phyloP scores from a whole-genome alignment of 2,113 vertebrate species.

The Hypocryptadius cinnamomeus region DNA sequence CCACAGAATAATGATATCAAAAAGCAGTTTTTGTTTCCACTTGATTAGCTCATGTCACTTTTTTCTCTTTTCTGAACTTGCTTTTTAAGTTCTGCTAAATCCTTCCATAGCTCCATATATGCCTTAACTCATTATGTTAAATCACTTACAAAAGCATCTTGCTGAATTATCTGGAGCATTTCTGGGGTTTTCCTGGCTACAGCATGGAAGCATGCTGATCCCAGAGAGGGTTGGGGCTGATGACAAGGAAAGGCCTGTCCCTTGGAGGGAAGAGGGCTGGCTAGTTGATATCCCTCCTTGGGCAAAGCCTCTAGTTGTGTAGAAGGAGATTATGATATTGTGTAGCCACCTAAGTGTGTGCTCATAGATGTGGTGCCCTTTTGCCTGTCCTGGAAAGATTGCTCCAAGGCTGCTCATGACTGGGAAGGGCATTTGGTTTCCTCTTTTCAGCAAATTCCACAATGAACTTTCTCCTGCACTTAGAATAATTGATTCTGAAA shows the following conservation, averaged over 20 bases:
- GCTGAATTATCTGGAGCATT: neutral
- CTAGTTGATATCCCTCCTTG: neutral
- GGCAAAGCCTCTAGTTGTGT: neutral
- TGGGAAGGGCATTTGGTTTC: neutral
- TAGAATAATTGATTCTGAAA: neutral
- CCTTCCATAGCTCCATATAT: neutral
- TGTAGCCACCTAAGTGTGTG: neutral
- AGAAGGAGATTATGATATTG: neutral
- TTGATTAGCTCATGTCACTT: neutral
- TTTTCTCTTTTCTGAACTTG: neutral
- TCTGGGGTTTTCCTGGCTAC: neutral
- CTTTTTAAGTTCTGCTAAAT: neutral
- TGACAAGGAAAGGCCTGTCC: neutral
- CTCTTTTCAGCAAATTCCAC: neutral
- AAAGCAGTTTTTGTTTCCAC: neutral
- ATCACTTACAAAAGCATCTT: neutral
- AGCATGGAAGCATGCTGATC: neutral
- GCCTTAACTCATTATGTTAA: neutral
- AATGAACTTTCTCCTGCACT: neutral
- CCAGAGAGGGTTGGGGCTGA: accelerated
- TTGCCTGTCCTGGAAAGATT: neutral
- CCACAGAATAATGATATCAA: neutral
- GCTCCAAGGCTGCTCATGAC: neutral
- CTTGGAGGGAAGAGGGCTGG: neutral
- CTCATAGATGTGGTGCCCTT: neutral